Evolutionary conservation across 2,113 vertebrate genomes (phyloP).

Genomic region (Candoia aspera): DNA sequence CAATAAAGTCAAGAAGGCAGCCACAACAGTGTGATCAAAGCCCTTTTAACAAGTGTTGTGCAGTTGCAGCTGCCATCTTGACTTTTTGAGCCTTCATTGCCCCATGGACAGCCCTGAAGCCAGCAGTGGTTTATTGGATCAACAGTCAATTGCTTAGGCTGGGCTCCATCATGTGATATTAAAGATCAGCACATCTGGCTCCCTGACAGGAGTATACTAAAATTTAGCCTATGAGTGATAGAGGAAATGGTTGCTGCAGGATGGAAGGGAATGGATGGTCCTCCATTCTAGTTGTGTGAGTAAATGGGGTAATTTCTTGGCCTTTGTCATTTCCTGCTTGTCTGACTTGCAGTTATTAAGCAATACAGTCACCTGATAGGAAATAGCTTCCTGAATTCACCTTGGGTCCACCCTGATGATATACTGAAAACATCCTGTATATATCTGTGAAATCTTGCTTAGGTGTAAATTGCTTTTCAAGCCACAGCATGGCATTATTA

Average conservation of each 20-base stretch:
- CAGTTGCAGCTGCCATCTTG: not conserved
- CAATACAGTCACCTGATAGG: constrained; percentile 14
- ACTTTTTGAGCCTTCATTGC: not conserved
- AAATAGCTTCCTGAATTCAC: constrained; percentile 2
- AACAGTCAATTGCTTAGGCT: not conserved
- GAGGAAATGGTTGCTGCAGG: not conserved
- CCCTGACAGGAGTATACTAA: not conserved
- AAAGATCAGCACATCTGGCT: not conserved
- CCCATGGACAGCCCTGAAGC: not conserved
- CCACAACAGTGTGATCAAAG: not conserved
- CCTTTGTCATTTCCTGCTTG: not conserved
- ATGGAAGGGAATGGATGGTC: not conserved
- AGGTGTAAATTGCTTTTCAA: constrained; percentile 31
- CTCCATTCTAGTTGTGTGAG: not conserved
- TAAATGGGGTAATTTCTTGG: not conserved
- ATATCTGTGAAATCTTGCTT: not conserved
- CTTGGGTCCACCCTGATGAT: not conserved
- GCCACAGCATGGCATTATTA: constrained; percentile 17
- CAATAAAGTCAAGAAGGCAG: not conserved
- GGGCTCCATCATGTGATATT: not conserved
- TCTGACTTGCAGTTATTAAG: constrained; percentile 16
- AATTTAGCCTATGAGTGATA: not conserved
- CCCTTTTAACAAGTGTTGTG: not conserved
- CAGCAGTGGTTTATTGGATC: not conserved
- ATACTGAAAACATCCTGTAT: not conserved